Conservation (phyloP, 1,140 invertebrate species). For the Hyphantria cunea region DNA sequence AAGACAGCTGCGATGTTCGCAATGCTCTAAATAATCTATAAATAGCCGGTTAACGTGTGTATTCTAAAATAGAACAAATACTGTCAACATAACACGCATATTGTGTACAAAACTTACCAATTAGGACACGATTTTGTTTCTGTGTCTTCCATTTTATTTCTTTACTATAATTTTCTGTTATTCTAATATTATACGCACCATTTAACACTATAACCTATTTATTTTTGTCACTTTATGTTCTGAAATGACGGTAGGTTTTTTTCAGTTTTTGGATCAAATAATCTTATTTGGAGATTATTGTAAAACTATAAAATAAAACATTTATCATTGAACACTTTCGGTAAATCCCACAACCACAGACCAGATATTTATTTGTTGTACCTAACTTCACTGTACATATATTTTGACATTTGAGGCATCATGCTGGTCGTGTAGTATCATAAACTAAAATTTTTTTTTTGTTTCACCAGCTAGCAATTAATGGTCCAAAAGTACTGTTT, state of each 20-base stretch:
- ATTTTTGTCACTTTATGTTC: not conserved
- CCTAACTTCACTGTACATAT: conserved; percentile 17
- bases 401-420: conserved; percentile 1
- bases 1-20: conserved; percentile 41
- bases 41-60: conserved; percentile 39
- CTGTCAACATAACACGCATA: conserved; percentile 30
- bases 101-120: conserved; percentile 32
- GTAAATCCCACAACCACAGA: conserved; percentile 35
- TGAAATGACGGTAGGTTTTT: not conserved
- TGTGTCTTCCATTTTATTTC: conserved; percentile 22
- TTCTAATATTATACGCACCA: conserved; percentile 7
- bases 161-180: conserved; percentile 18
- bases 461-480: too few relatives aligned
- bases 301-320: too few relatives aligned
- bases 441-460: not conserved
- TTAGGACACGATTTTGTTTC: conserved; percentile 35
- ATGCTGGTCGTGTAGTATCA: not conserved
- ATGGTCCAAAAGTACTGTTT: too few relatives aligned
- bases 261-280: not conserved
- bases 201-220: conserved; percentile 16
- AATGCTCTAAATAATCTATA: conserved; percentile 43
- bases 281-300: too few relatives aligned
- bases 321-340: conserved; percentile 25
- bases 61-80: conserved; percentile 38
- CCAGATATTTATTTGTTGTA: conserved; percentile 8